A percentile compares a stretch with the other conserved stretches of the same genome.
These are phyloP conservation scores for Lindbergichthys nudifrons DNA, from an alignment of 2,797 vertebrate genomes.

Conservation along the genomic window DNA sequence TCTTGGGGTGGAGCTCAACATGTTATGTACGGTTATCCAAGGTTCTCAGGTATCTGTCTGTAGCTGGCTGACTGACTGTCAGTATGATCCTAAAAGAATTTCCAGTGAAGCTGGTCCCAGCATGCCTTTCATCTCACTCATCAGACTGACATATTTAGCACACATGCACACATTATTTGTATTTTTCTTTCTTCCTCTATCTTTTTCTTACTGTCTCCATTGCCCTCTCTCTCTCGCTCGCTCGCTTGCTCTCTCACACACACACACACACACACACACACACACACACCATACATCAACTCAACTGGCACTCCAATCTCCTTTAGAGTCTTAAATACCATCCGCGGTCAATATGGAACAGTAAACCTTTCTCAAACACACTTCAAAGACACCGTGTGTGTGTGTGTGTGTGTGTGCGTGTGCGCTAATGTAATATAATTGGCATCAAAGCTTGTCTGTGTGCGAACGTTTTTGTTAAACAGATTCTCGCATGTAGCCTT, in stretches of 20 bases:
- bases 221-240: neutral
- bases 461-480: conserved; percentile 52
- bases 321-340: conserved; percentile 68
- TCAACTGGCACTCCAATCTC: conserved; percentile 38
- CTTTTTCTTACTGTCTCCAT: neutral
- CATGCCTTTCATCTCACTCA: conserved; percentile 36
- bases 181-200: conserved; percentile 16
- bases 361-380: conserved; percentile 63
- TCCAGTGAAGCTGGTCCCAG: conserved; percentile 43
- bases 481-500: conserved; percentile 36
- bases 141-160: conserved; percentile 46
- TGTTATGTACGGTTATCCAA: conserved; percentile 16
- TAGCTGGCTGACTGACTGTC: conserved; percentile 37
- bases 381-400: conserved; percentile 63
- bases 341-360: conserved; percentile 57
- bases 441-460: conserved; percentile 57
- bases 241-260: conserved; percentile 2
- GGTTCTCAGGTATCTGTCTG: conserved; percentile 30
- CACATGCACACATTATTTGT: conserved; percentile 33
- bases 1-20: conserved; percentile 9
- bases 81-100: conserved; percentile 47
- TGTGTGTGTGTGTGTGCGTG: conserved; percentile 13
- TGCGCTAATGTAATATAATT: conserved; percentile 43
- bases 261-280: conserved; percentile 2
- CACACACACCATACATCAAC: conserved; percentile 34